A percentile compares a stretch with the other conserved stretches of the same genome.
These are phyloP conservation scores for Tachystola acroxantha DNA, from an alignment of 2,888 invertebrate species.

Conservation along the genomic window DNA sequence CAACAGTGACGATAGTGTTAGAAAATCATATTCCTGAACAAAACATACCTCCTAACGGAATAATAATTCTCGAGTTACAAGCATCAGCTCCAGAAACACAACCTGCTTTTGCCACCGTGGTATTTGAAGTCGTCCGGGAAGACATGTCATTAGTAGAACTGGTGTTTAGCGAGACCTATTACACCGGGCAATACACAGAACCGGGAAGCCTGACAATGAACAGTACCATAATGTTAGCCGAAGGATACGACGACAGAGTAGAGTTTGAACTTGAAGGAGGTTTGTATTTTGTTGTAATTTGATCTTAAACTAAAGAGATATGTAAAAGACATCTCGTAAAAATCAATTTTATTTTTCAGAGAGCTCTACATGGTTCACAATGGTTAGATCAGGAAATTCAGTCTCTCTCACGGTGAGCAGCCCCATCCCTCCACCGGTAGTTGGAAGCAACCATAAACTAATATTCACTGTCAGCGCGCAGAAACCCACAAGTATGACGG, in stretches of 20 bases:
- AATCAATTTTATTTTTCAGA: constrained; percentile 5
- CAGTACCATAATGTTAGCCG: constrained; percentile 6
- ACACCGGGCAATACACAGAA: constrained; percentile 16
- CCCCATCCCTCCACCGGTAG: constrained; percentile 12
- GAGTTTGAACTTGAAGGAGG: constrained; percentile 2
- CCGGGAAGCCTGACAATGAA: constrained; percentile 10
- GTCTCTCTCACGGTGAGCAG: constrained; percentile 4
- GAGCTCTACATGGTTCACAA: constrained; percentile 12
- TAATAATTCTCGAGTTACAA: constrained; percentile 21
- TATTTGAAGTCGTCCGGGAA: constrained; percentile 17
- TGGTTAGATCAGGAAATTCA: constrained; percentile 3
- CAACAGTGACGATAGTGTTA: constrained; percentile 15
- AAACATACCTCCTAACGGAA: constrained; percentile 16
- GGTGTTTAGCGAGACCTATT: constrained; percentile 19
- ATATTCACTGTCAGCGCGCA: constrained; percentile 21
- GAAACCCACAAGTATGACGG: constrained; percentile 11
- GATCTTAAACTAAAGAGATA: too few species aligned
- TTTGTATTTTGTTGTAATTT: neutral
- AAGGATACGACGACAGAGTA: constrained; percentile 14
- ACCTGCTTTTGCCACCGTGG: constrained; percentile 19
- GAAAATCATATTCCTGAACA: constrained; percentile 18
- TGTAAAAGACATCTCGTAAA: too few species aligned
- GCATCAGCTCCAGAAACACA: constrained; percentile 18
- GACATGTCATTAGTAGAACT: constrained; percentile 11
- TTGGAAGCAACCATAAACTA: constrained; percentile 20